phyloP scores from a whole-genome alignment of 2,797 vertebrate species.

The Sparidentex hasta region DNA sequence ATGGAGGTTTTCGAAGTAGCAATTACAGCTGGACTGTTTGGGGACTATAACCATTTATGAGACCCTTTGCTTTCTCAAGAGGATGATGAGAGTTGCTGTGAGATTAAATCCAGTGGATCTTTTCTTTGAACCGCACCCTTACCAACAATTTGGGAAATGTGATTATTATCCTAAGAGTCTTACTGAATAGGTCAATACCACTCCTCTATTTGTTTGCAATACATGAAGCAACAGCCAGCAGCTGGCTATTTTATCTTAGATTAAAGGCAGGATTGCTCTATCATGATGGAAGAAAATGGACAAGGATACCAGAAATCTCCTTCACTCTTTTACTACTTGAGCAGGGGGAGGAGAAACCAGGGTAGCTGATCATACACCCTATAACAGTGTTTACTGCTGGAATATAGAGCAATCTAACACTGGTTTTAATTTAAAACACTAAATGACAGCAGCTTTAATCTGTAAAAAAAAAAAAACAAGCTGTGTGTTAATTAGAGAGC shows the following conservation, averaged over 20 bases:
- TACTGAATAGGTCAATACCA: neutral
- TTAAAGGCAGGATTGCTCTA: neutral
- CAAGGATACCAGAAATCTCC: no score
- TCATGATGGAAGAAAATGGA: no score
- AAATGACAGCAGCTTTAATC: no score
- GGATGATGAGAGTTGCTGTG: neutral
- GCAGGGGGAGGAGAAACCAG: no score
- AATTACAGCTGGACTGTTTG: constrained; percentile 41
- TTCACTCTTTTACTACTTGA: no score
- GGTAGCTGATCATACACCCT: no score
- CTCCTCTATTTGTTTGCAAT: neutral
- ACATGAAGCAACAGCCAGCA: neutral
- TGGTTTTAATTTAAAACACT: no score
- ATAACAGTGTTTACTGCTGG: no score
- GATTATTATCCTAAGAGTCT: neutral
- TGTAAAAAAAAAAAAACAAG: no score
- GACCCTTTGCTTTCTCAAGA: constrained; percentile 27
- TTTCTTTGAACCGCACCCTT: neutral
- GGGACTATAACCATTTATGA: constrained; percentile 44
- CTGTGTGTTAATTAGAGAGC: neutral
- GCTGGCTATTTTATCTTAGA: neutral
- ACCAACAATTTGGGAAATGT: neutral
- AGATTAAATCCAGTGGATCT: neutral
- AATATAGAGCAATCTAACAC: no score
- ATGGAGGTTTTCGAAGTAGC: constrained; percentile 40